Percentiles rank a stretch among this genome's conserved stretches.
Evolutionary conservation across 2,888 invertebrate genomes (phyloP).

Genomic region (Cynaeus angustus): DNA sequence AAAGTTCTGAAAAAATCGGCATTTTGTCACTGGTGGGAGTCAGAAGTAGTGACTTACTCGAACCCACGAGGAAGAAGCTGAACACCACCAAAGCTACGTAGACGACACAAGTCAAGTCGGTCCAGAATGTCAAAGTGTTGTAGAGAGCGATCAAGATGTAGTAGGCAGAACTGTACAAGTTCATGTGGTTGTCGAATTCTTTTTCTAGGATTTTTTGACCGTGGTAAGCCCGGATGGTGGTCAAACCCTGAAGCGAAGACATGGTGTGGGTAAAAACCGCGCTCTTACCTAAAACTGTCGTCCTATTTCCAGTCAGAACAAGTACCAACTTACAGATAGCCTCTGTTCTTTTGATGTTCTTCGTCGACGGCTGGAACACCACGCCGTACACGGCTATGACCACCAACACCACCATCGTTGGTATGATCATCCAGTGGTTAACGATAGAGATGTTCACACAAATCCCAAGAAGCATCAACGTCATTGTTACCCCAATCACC

Average conservation of each 20-base stretch:
- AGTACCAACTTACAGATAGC: slow-evolving; percentile 74
- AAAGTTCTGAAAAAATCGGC: slow-evolving; percentile 1
- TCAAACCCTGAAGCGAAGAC: slow-evolving; percentile 82
- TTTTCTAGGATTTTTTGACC: slow-evolving; percentile 76
- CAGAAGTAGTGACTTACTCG: background rate
- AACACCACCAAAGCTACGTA: slow-evolving; percentile 15
- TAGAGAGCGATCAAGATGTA: slow-evolving; percentile 65
- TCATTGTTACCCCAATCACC: background rate
- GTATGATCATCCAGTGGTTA: slow-evolving; percentile 79
- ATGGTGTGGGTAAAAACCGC: slow-evolving; percentile 84
- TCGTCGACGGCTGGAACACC: slow-evolving; percentile 73
- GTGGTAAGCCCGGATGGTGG: slow-evolving; percentile 81
- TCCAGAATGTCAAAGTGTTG: slow-evolving; percentile 12
- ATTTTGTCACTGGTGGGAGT: background rate
- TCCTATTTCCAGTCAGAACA: too few species aligned
- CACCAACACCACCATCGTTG: slow-evolving; percentile 77
- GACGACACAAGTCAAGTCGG: slow-evolving; percentile 23
- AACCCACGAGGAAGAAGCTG: slow-evolving; percentile 23
- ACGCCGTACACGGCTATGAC: slow-evolving; percentile 74
- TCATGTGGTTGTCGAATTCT: slow-evolving; percentile 77
- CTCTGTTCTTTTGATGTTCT: slow-evolving; percentile 81
- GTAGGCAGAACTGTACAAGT: slow-evolving; percentile 82
- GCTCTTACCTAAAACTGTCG: slow-evolving; percentile 79
- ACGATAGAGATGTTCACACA: slow-evolving; percentile 80
- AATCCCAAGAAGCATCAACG: slow-evolving; percentile 76